Evolutionary conservation across 2,113 vertebrate genomes (phyloP).

Genomic region (Pollachius pollachius): DNA sequence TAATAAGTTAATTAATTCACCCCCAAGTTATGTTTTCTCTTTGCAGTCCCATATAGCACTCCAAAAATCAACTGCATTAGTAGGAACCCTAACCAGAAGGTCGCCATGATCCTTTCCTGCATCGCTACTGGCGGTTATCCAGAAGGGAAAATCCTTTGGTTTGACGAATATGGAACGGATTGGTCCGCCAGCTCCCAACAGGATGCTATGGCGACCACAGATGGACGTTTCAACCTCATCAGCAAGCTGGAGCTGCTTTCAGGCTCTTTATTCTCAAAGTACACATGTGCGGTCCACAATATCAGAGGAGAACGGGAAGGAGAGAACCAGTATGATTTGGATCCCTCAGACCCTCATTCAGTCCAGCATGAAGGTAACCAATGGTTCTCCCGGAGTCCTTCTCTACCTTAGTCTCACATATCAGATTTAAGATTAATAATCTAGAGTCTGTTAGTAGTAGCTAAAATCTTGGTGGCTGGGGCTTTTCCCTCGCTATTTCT

Average conservation of each 20-base stretch:
- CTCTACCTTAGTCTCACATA: too few species aligned
- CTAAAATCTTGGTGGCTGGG: too few species aligned
- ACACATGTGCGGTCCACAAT: constrained; percentile 50
- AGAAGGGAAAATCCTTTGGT: constrained; percentile 58
- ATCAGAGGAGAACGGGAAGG: constrained; percentile 18
- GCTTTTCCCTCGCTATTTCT: too few species aligned
- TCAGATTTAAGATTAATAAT: too few species aligned
- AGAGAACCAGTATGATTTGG: rapidly evolving
- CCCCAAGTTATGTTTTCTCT: background rate
- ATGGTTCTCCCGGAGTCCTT: too few species aligned
- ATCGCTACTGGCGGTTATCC: constrained; percentile 55
- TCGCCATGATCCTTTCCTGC: constrained; percentile 39
- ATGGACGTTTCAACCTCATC: constrained; percentile 44
- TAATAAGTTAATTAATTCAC: too few species aligned
- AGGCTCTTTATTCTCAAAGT: background rate
- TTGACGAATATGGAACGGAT: background rate
- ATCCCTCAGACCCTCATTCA: too few species aligned
- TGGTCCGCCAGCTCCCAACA: constrained; percentile 11
- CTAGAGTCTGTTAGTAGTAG: too few species aligned
- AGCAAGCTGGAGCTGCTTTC: constrained; percentile 26
- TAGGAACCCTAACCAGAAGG: background rate
- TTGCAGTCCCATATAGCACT: constrained; percentile 51
- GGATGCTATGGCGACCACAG: rapidly evolving
- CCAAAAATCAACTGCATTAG: constrained; percentile 20
- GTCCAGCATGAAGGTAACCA: background rate